Percentiles rank a stretch among this genome's conserved stretches.
Conservation (phyloP, 2,888 invertebrate species). For the Agapetus fuscipes region DNA sequence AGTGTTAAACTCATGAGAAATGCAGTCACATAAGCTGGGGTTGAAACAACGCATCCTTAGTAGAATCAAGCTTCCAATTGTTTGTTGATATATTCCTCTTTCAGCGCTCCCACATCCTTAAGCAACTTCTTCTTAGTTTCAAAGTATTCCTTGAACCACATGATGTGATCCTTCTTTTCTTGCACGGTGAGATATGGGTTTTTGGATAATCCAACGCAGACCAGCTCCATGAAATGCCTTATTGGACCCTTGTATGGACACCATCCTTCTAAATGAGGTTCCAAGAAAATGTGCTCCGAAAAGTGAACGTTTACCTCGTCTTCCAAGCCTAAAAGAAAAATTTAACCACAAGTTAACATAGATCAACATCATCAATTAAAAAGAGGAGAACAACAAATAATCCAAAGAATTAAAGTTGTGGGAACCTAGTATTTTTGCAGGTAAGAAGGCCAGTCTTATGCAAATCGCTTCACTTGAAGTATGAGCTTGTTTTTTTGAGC, state of each 20-base stretch:
- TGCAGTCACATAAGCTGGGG: too few relatives aligned
- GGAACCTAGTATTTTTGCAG: too few relatives aligned
- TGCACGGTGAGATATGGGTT: slow-evolving; percentile 83
- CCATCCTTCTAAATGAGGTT: slow-evolving; percentile 75
- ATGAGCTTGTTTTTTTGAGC: too few relatives aligned
- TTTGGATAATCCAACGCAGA: slow-evolving; percentile 86
- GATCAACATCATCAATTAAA: background rate
- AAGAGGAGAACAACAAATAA: slow-evolving; percentile 6
- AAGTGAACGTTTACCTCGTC: slow-evolving; percentile 68
- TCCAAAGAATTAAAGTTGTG: slow-evolving; percentile 20
- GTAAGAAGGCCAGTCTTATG: too few relatives aligned
- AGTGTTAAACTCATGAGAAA: too few relatives aligned
- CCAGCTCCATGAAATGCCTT: slow-evolving; percentile 95
- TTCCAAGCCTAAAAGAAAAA: slow-evolving; percentile 42
- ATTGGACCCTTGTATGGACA: slow-evolving; percentile 88
- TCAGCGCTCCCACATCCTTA: slow-evolving; percentile 49
- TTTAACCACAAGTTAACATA: background rate
- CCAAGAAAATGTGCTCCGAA: slow-evolving; percentile 90
- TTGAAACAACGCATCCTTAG: too few relatives aligned
- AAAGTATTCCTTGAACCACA: slow-evolving; percentile 90
- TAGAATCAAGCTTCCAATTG: background rate
- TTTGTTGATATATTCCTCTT: background rate
- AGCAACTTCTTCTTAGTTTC: slow-evolving; percentile 65
- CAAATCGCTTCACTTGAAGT: too few relatives aligned
- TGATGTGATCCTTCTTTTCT: slow-evolving; percentile 81